Evolutionary conservation across 2,888 invertebrate species (phyloP), one percentile per base, ranked within the genome.

Genomic region (Ametastegia equiseti): DNA sequence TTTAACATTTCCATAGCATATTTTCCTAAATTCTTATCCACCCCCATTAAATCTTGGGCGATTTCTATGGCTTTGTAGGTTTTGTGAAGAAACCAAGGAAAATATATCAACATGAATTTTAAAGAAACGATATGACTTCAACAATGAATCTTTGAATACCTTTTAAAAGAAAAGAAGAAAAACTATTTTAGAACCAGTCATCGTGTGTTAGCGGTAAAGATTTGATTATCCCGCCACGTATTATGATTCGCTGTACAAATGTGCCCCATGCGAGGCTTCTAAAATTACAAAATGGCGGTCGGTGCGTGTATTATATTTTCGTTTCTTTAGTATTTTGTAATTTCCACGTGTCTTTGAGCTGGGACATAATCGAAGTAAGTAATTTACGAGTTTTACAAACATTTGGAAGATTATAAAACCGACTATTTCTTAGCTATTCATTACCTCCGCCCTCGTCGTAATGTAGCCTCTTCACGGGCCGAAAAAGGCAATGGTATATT

Each of bases 271-370:
- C 80, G 65, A 81, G 81, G 81, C 81, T 71, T 81, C 81, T 81
- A 77, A 77, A 81, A 77, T 65, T 77, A 75, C 81, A 81, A 81
- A 47, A 81, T 81, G 81, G 81, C 75, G 81, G 63, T 81, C 30
- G 63, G 45, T 50, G 60, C 81, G 65, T 77, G 60, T 63, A 75
- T 60, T 77, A 78, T 77, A 81, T 77, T 81, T 60, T 57, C 15
- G 75, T 81, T 63, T 60, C 45, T 47, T 73, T 77, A 45, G 30
- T 45, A 57, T 81, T 81, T 63, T 23, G 63, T 81, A 23, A 81
- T 33, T 63, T 63, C 30, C 19, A 5, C 7, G n/a, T n/a, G 23
- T 23, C 11, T 45, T 15, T 6, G 9, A 63, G 3, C 7, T 13
- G 4, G 54, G 45, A n/a, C 33, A 33, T 23, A 15, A 13, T 23